Conservation (phyloP, 2,797 vertebrate genomes). For the Chelon labrosus region DNA sequence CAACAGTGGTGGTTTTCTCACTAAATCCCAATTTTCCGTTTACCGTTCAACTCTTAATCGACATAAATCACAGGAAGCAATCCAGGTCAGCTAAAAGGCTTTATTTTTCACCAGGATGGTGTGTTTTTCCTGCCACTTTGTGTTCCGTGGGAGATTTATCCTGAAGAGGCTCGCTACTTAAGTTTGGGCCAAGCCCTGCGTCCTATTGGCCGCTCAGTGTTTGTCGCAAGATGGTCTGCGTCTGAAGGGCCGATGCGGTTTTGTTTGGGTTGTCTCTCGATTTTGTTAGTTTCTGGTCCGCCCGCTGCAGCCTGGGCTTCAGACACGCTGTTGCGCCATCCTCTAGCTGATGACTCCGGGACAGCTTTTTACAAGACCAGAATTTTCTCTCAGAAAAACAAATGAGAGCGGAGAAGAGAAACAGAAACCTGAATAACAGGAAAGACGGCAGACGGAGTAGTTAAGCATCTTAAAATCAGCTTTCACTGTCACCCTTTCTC, state of each 20-base stretch:
- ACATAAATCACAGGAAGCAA: conserved; percentile 24
- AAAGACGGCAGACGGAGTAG: conserved; percentile 54
- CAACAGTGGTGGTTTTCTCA: background rate
- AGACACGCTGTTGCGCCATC: conserved; percentile 47
- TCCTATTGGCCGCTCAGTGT: conserved; percentile 8
- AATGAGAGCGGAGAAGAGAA: conserved; percentile 39
- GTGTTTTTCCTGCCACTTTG: conserved; percentile 31
- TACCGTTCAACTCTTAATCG: conserved; percentile 23
- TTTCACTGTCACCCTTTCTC: conserved; percentile 1
- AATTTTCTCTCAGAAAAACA: conserved; percentile 31
- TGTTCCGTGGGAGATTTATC: conserved; percentile 25
- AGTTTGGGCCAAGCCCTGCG: background rate
- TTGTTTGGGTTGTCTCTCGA: conserved; percentile 53
- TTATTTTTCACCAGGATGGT: conserved; percentile 20
- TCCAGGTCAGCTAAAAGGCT: conserved; percentile 14
- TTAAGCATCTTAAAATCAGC: conserved; percentile 37
- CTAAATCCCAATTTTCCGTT: conserved; percentile 17
- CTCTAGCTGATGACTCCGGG: conserved; percentile 25
- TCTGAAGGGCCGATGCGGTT: conserved; percentile 26
- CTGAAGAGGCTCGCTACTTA: conserved; percentile 16
- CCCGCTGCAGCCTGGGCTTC: conserved; percentile 28
- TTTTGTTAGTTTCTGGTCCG: conserved; percentile 14
- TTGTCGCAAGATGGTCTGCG: conserved; percentile 14
- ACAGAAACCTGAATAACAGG: conserved; percentile 52
- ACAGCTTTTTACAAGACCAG: conserved; percentile 49